A percentile compares a stretch with the other conserved stretches of the same genome.
phyloP scores from a whole-genome alignment of 92 coral and sea anemone genomes.

The Diadumene lineata region DNA sequence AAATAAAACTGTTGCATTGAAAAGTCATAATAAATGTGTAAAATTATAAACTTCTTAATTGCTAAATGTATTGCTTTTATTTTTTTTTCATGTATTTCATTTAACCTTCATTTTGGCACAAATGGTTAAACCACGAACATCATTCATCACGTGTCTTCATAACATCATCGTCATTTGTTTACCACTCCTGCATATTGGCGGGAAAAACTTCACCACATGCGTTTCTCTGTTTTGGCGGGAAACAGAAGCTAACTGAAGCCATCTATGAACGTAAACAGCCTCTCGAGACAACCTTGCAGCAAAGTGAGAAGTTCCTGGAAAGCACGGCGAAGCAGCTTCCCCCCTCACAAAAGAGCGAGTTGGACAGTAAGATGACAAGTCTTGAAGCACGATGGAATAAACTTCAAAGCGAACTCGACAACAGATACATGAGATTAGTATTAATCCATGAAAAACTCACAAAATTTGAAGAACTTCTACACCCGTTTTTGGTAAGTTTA shows the following conservation, averaged over 20 bases:
- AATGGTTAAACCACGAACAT: slow-evolving; percentile 8
- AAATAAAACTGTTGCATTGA: too few relatives aligned
- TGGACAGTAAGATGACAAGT: slow-evolving; percentile 95
- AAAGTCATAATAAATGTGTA: too few relatives aligned
- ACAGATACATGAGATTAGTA: slow-evolving; percentile 95
- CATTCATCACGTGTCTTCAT: slow-evolving; percentile 9
- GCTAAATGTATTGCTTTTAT: slow-evolving; percentile 8
- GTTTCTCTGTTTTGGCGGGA: slow-evolving; percentile 43
- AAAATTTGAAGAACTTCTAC: slow-evolving; percentile 87
- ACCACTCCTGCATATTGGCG: slow-evolving; percentile 23
- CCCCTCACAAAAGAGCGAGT: slow-evolving; percentile 72
- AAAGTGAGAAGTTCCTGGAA: slow-evolving; percentile 85
- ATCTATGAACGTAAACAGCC: slow-evolving; percentile 95
- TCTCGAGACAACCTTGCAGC: slow-evolving; percentile 81
- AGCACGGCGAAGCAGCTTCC: slow-evolving; percentile 80
- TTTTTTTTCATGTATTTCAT: too few relatives aligned
- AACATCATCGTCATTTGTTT: not conserved
- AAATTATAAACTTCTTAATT: too few relatives aligned
- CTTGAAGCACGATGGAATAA: slow-evolving; percentile 93
- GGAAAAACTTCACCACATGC: slow-evolving; percentile 29
- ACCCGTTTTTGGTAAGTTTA: slow-evolving; percentile 91
- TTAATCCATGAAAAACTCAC: slow-evolving; percentile 93
- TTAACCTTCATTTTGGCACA: slow-evolving; percentile 27
- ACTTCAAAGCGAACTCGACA: slow-evolving; percentile 95
- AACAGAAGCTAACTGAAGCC: slow-evolving; percentile 89